Conservation (phyloP, 1,140 invertebrate species). For the Ostrea denselamellosa region DNA sequence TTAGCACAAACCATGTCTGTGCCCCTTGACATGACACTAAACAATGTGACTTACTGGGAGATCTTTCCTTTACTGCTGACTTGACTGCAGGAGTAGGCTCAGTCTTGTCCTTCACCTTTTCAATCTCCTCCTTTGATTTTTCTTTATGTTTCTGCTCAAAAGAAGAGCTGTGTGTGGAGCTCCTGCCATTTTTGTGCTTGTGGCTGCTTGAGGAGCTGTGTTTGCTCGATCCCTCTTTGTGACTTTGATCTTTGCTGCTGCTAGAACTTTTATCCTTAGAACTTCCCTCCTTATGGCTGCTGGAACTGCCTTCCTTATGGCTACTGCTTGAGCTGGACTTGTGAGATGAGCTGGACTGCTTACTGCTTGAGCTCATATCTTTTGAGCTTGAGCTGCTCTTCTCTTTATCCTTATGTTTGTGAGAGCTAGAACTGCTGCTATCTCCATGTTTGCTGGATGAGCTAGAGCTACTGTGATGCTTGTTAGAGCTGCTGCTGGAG, state of each 20-base stretch:
- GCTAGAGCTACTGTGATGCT: constrained; percentile 57
- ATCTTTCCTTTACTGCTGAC: no score
- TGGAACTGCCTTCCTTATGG: constrained; percentile 50
- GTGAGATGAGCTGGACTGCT: constrained; percentile 62
- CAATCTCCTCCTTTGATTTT: constrained; percentile 52
- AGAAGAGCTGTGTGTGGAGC: constrained; percentile 68
- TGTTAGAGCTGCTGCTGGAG: constrained; percentile 75
- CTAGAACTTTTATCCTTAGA: constrained; percentile 48
- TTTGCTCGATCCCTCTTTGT: constrained; percentile 41
- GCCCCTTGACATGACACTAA: no score
- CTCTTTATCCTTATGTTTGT: constrained; percentile 54
- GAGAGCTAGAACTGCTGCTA: constrained; percentile 53
- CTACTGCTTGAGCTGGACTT: constrained; percentile 59
- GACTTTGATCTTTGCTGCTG: constrained; percentile 41
- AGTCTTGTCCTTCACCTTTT: no score
- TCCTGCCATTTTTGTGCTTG: constrained; percentile 80
- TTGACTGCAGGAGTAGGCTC: no score
- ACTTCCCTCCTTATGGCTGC: constrained; percentile 40
- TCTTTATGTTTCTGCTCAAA: constrained; percentile 59
- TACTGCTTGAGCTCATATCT: constrained; percentile 38
- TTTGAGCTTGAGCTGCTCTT: constrained; percentile 51
- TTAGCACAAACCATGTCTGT: no score
- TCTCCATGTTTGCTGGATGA: constrained; percentile 61
- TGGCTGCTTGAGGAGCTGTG: constrained; percentile 48
- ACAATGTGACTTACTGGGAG: no score